Percentiles rank a stretch among this genome's conserved stretches.
These are phyloP conservation scores for Ailuropoda melanoleuca DNA, from an alignment of 2,113 vertebrate genomes.

Conservation along the genomic window DNA sequence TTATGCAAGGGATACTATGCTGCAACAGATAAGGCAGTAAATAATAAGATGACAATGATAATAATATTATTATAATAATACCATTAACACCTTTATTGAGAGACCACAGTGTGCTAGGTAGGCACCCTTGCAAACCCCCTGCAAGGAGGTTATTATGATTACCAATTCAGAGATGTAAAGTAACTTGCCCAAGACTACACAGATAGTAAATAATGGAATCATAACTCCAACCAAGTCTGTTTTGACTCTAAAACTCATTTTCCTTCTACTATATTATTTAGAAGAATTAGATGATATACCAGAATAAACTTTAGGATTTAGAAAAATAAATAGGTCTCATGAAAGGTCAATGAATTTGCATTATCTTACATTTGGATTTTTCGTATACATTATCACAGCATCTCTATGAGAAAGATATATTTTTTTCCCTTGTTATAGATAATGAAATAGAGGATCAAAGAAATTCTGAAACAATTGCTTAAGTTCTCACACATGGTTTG, in stretches of 20 bases:
- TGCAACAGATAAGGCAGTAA: background rate
- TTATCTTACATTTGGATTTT: background rate
- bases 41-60: background rate
- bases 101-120: background rate
- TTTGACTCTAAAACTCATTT: constrained; percentile 11
- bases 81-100: background rate
- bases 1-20: background rate
- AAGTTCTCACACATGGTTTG: background rate
- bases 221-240: background rate
- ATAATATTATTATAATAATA: background rate
- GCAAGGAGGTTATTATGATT: background rate
- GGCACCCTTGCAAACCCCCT: background rate
- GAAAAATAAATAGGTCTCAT: background rate
- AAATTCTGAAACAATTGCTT: constrained; percentile 14
- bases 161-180: constrained; percentile 28
- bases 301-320: constrained; percentile 22
- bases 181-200: background rate
- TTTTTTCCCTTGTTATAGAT: background rate
- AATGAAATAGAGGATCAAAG: background rate
- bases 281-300: background rate
- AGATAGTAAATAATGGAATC: background rate
- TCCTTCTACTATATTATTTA: constrained; percentile 29
- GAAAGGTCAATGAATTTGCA: constrained; percentile 21
- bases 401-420: background rate
- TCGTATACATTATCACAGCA: constrained; percentile 5